Base-by-base conservation (phyloP, 2,797 vertebrate species). In the Sebastes miniatus region DNA sequence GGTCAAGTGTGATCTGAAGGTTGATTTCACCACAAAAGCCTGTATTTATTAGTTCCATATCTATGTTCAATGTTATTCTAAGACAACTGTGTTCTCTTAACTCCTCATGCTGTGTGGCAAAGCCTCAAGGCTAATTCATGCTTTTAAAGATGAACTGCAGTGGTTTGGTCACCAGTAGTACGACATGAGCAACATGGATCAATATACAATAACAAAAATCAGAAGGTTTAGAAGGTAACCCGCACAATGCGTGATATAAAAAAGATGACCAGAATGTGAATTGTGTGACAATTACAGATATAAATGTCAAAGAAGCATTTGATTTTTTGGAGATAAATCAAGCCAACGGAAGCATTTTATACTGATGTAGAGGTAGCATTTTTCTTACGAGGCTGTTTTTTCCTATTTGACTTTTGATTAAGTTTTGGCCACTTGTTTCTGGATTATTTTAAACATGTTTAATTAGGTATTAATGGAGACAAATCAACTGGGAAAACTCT, bases 11-110 rank as follows among this genome's bases (percentile, higher is more conserved):
- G 57, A 68, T 39, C 24, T 56, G 16, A 43, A 56, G 34, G 57
- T 73, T 80, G 6, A 52, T 67, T 70, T 70, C 61, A 76, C 54
- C 69, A 70, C 47, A 68, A 24, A 81, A 71, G 47, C 73, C 77
- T 84, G 31, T 59, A 27, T 57, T 70, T 77, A 12, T 68, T 39
- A 20, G 27, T 75, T 72, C 11, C 29, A 25, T 65, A 58, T 76
- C 22, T 18, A 18, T 65, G 56, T 57, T 75, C 32, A 24, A 50
- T 74, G 63, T 79, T 68, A 67, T 52, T 59, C 29, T 50, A 67
- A 14, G 22, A 73, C 31, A 39, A 61, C 14, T 11, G 8, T 65
- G 62, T 63, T 73, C 16, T 69, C 65, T 11, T 57, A 13, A 80
- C 43, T 57, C 11, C 24, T 62, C 8, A 22, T 31, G 3, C 57